phyloP scores from a whole-genome alignment of 2,113 vertebrate genomes.

The Syngnathus scovelli region DNA sequence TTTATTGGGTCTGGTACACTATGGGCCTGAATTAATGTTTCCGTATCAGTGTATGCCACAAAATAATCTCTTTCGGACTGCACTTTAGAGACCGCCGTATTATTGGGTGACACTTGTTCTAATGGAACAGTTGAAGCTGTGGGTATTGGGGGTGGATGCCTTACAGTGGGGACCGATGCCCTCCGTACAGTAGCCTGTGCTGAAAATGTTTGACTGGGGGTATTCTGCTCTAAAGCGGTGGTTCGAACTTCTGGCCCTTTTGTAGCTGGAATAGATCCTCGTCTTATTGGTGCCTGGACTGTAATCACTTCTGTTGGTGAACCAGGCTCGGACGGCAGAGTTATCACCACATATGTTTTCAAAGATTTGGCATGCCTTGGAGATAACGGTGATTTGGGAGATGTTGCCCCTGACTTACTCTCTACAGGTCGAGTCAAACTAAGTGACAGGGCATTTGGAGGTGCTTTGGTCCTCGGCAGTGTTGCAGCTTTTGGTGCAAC shows the following conservation, averaged over 20 bases:
- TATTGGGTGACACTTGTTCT: slow-evolving; percentile 18
- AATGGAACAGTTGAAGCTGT: slow-evolving; percentile 14
- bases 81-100: slow-evolving; percentile 12
- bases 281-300: slow-evolving; percentile 73
- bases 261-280: slow-evolving; percentile 58
- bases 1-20: slow-evolving; percentile 57
- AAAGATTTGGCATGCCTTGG: slow-evolving; percentile 84
- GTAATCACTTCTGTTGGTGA: slow-evolving; percentile 84
- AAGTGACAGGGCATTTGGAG: slow-evolving; percentile 80
- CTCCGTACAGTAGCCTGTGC: slow-evolving; percentile 46
- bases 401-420: slow-evolving; percentile 74
- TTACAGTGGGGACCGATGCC: slow-evolving; percentile 53
- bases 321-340: slow-evolving; percentile 90
- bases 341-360: slow-evolving; percentile 96
- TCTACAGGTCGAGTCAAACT: slow-evolving; percentile 81
- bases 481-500: slow-evolving; percentile 71
- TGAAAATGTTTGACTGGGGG: slow-evolving; percentile 42
- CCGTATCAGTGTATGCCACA: slow-evolving; percentile 23
- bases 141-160: slow-evolving; percentile 33
- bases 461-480: slow-evolving; percentile 75
- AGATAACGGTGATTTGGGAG: slow-evolving; percentile 89
- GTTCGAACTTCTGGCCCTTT: slow-evolving; percentile 53
- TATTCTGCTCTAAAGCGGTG: slow-evolving; percentile 59
- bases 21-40: slow-evolving; percentile 32
- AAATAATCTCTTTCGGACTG: slow-evolving; percentile 35